Percentiles rank a stretch among this genome's conserved stretches.
phyloP scores from a whole-genome alignment of 2,888 invertebrate genomes.

The Cistogaster globosa region DNA sequence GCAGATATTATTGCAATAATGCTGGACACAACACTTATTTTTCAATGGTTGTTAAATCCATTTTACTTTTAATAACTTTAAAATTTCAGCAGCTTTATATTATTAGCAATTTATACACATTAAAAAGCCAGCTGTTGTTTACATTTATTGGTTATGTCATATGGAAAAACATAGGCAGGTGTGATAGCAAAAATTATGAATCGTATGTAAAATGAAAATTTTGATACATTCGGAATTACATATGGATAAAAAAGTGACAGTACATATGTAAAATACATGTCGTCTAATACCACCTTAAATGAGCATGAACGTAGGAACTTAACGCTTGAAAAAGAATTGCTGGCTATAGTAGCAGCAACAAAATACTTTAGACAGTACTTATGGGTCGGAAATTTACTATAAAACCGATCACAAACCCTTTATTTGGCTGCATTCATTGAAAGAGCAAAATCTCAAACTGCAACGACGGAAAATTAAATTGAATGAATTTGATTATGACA shows the following conservation, averaged over 20 bases:
- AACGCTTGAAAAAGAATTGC: too few relatives aligned
- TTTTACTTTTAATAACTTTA: conserved; percentile 16
- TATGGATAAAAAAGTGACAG: conserved; percentile 7
- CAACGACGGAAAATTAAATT: too few relatives aligned
- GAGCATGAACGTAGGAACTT: too few relatives aligned
- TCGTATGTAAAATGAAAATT: neutral
- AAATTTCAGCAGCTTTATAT: too few relatives aligned
- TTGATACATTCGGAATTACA: conserved; percentile 8
- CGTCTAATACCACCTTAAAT: too few relatives aligned
- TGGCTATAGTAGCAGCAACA: too few relatives aligned
- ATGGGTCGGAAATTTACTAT: too few relatives aligned
- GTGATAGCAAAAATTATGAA: neutral
- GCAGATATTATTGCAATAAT: conserved; percentile 16
- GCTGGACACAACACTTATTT: conserved; percentile 4
- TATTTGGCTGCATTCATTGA: too few relatives aligned
- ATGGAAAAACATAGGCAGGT: neutral
- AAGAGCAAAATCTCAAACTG: too few relatives aligned
- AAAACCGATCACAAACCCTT: too few relatives aligned
- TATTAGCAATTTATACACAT: conserved; percentile 2
- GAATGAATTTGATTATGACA: too few relatives aligned
- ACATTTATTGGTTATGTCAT: neutral
- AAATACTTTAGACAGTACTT: too few relatives aligned
- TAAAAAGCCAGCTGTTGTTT: conserved; percentile 8
- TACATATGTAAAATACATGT: conserved; percentile 1
- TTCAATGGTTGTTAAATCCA: conserved; percentile 18